Conservation (phyloP, 1,140 invertebrate species). For the Aphidius ervi region DNA sequence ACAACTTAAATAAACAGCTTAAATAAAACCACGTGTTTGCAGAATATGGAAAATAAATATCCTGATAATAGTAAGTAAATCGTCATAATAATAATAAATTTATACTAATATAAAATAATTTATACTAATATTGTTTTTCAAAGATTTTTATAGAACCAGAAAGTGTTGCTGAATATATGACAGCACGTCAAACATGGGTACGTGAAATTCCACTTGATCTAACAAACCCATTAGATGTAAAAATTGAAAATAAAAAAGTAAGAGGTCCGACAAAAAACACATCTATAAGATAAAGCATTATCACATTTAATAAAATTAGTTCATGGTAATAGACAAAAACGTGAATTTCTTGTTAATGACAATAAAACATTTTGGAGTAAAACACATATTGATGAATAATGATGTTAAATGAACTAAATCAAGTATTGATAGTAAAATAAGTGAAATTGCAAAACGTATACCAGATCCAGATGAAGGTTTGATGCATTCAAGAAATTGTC, state of each 20-base stretch:
- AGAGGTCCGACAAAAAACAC: slow-evolving; percentile 38
- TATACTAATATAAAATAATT: too few relatives aligned
- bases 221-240: slow-evolving; percentile 35
- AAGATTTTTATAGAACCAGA: slow-evolving; percentile 40
- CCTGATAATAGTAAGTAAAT: slow-evolving; percentile 41
- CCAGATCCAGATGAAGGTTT: slow-evolving; percentile 56
- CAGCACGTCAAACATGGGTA: slow-evolving; percentile 49
- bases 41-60: slow-evolving; percentile 38
- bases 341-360: slow-evolving; percentile 61
- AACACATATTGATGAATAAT: slow-evolving; percentile 27
- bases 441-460: slow-evolving; percentile 59
- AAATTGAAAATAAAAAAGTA: slow-evolving; percentile 5
- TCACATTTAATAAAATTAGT: slow-evolving; percentile 64
- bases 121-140: too few relatives aligned
- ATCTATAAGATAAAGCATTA: slow-evolving; percentile 59
- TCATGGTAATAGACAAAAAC: slow-evolving; percentile 64
- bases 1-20: slow-evolving; percentile 78
- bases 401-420: slow-evolving; percentile 46
- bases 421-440: slow-evolving; percentile 56
- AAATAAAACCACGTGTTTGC: slow-evolving; percentile 82
- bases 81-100: too few relatives aligned
- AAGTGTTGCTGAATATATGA: slow-evolving; percentile 41
- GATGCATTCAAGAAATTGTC: slow-evolving; percentile 59
- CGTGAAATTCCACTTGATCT: slow-evolving; percentile 40
- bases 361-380: slow-evolving; percentile 59